Conservation (phyloP, 2,888 invertebrate genomes). For the Eupeodes latifasciatus region DNA sequence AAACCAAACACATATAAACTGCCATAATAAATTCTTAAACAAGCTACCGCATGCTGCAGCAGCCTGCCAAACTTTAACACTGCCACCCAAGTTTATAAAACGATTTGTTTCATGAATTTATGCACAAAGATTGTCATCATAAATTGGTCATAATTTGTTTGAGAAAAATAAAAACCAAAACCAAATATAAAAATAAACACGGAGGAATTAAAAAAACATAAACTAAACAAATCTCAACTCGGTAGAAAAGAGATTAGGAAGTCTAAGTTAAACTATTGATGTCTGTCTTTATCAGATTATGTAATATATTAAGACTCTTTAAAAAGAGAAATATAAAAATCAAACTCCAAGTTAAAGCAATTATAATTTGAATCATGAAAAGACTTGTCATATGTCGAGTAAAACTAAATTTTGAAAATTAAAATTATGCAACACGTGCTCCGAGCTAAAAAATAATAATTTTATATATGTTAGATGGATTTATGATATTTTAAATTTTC, state of each 20-base stretch:
- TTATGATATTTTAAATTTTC: conserved; percentile 30
- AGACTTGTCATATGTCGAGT: conserved; percentile 59
- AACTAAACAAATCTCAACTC: not conserved
- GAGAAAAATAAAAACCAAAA: too few species aligned
- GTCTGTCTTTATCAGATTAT: not conserved
- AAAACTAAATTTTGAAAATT: conserved; percentile 3
- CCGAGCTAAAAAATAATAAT: conserved; percentile 16
- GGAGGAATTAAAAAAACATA: conserved; percentile 2
- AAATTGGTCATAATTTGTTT: conserved; percentile 58
- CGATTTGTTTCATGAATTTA: conserved; percentile 63
- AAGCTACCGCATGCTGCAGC: not conserved
- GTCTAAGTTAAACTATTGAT: conserved; percentile 8
- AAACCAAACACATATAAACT: not conserved
- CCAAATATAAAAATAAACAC: not conserved
- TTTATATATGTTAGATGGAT: conserved; percentile 28
- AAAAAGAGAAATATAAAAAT: not conserved
- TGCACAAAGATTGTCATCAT: conserved; percentile 58
- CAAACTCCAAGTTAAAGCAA: conserved; percentile 22
- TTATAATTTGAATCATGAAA: conserved; percentile 55
- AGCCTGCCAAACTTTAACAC: not conserved
- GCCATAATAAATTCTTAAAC: conserved; percentile 52
- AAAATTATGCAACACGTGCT: conserved; percentile 59
- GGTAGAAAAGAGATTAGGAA: not conserved
- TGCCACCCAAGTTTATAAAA: conserved; percentile 52
- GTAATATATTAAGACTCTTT: not conserved